Percentiles rank a stretch among this genome's conserved stretches.
phyloP scores from a whole-genome alignment of 1,140 invertebrate species.

The Papilio polyxenes region DNA sequence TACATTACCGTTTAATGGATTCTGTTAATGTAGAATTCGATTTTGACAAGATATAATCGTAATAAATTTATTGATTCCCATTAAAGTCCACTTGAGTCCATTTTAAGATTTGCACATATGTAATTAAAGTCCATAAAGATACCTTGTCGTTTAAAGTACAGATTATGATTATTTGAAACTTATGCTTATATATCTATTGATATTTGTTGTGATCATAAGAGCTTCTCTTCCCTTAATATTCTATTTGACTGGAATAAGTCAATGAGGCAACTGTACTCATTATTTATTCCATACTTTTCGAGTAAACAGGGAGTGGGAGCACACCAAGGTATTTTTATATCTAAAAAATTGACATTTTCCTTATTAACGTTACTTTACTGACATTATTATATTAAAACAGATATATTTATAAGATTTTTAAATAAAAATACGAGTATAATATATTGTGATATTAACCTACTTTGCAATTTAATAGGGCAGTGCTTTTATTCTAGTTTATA shows the following conservation, averaged over 20 bases:
- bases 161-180: too few relatives aligned
- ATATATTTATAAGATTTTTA: not conserved
- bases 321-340: too few relatives aligned
- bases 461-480: not conserved
- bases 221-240: too few relatives aligned
- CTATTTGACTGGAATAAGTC: too few relatives aligned
- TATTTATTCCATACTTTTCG: too few relatives aligned
- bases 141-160: not conserved
- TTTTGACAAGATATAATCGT: not conserved
- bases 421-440: not conserved
- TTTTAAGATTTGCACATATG: not conserved
- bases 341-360: too few relatives aligned
- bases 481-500: not conserved
- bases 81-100: not conserved
- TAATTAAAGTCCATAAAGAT: not conserved
- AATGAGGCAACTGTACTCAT: too few relatives aligned
- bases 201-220: too few relatives aligned
- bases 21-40: not conserved
- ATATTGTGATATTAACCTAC: not conserved
- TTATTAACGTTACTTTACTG: not conserved
- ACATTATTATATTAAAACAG: not conserved
- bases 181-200: too few relatives aligned
- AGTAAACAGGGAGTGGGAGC: too few relatives aligned
- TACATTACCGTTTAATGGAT: not conserved
- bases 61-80: not conserved